Evolutionary conservation across 2,113 vertebrate genomes (phyloP).

Genomic region (Microcebus murinus): DNA sequence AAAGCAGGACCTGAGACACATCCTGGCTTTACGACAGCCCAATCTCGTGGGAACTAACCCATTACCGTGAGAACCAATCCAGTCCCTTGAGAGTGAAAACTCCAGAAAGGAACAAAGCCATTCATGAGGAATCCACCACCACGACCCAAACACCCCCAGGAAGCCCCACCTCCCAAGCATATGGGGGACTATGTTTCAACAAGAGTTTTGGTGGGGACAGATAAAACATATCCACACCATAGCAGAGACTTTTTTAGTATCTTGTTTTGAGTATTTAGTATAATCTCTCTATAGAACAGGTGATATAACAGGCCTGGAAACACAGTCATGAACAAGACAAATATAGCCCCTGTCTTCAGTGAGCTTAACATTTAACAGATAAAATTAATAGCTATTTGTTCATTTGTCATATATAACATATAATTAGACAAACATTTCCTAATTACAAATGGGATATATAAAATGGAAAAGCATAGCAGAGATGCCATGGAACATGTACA

Average conservation of each 20-base stretch:
- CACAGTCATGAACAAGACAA: neutral
- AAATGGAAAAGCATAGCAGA: neutral
- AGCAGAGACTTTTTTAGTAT: neutral
- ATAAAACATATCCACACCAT: neutral
- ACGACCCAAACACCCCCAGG: neutral
- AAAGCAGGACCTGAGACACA: neutral
- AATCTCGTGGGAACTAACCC: neutral
- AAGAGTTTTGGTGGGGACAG: neutral
- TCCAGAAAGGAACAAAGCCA: neutral
- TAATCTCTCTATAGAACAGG: neutral
- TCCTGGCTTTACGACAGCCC: neutral
- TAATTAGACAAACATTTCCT: neutral
- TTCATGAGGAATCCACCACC: neutral
- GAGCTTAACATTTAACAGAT: neutral
- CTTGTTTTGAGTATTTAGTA: neutral
- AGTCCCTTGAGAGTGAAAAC: neutral
- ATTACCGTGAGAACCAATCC: neutral
- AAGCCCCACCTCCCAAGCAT: neutral
- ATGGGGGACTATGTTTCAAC: neutral
- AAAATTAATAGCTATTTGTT: neutral
- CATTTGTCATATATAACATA: neutral
- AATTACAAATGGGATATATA: neutral
- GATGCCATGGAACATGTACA: neutral
- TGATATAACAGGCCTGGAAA: neutral
- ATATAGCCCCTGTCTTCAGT: neutral